Conservation (phyloP, 1,140 invertebrate species). For the Odontomachus brunneus region DNA sequence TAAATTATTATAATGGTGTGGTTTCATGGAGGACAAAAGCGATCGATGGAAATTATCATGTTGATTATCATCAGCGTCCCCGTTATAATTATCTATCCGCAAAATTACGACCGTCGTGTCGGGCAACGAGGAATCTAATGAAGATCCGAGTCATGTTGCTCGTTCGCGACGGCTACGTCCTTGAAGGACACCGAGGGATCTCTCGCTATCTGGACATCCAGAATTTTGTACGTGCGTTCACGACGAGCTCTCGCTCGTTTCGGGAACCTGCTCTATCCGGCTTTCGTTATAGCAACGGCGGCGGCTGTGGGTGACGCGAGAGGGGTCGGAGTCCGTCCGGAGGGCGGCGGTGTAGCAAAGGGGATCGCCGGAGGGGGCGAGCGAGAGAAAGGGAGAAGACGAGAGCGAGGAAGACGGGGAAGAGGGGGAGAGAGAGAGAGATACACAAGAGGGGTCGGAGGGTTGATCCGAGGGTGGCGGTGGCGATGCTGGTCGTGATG, state of each 20-base stretch:
- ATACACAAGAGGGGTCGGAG: constrained; percentile 67
- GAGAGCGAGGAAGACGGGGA: constrained; percentile 47
- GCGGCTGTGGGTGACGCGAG: constrained; percentile 54
- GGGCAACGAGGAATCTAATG: no score
- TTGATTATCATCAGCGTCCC: no score
- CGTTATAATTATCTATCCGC: no score
- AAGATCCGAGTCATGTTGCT: no score
- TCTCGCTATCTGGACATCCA: background rate
- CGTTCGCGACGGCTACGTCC: no score
- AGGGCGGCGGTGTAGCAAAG: constrained; percentile 75
- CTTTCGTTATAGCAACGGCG: constrained; percentile 65
- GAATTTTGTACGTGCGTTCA: constrained; percentile 15
- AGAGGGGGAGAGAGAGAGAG: constrained; percentile 2
- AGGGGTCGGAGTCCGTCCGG: constrained; percentile 77
- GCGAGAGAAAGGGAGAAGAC: constrained; percentile 65
- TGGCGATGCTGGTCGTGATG: constrained; percentile 56
- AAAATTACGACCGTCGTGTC: no score
- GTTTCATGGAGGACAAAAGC: no score
- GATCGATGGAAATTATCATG: no score
- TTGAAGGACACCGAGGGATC: background rate
- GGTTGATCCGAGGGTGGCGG: constrained; percentile 72
- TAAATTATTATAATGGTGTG: no score
- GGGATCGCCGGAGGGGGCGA: constrained; percentile 70
- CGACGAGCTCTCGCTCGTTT: constrained; percentile 37
- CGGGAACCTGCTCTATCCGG: constrained; percentile 60